Evolutionary conservation across 2,888 invertebrate genomes (phyloP).

Genomic region (Hypomecis punctinalis): DNA sequence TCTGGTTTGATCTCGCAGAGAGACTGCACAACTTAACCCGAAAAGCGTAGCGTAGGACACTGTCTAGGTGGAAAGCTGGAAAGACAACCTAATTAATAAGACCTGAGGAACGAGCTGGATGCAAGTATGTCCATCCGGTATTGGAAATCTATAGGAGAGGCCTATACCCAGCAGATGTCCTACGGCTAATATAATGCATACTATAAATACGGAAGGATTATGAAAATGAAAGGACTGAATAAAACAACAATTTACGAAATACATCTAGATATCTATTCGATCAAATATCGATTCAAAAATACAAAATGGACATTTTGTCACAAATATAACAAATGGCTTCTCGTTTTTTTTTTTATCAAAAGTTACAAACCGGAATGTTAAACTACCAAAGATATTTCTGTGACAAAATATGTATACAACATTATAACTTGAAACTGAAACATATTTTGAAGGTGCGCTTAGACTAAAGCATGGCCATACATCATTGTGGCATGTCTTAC

Average conservation of each 20-base stretch:
- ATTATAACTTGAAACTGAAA: background rate
- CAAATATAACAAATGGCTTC: constrained; percentile 43
- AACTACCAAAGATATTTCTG: constrained; percentile 40
- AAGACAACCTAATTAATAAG: too few species aligned
- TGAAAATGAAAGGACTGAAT: constrained; percentile 17
- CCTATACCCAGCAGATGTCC: too few species aligned
- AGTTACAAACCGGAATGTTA: constrained; percentile 55
- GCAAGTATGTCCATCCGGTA: too few species aligned
- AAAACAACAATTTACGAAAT: constrained; percentile 45
- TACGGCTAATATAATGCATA: too few species aligned
- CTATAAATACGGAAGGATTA: background rate
- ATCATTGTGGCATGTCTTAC: too few species aligned
- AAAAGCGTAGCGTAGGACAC: too few species aligned
- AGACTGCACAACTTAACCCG: too few species aligned
- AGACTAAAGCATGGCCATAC: background rate
- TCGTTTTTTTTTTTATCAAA: constrained; percentile 37
- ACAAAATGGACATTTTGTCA: constrained; percentile 47
- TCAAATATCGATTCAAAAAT: constrained; percentile 42
- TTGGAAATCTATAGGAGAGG: too few species aligned
- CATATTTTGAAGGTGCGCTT: background rate
- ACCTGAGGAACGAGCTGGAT: too few species aligned
- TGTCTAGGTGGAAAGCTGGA: too few species aligned
- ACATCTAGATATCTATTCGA: constrained; percentile 45
- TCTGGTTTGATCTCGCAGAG: too few species aligned
- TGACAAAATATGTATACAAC: constrained; percentile 41